Evolutionary conservation across 2,888 invertebrate species (phyloP).

Genomic region (Ennomos quercinarius): DNA sequence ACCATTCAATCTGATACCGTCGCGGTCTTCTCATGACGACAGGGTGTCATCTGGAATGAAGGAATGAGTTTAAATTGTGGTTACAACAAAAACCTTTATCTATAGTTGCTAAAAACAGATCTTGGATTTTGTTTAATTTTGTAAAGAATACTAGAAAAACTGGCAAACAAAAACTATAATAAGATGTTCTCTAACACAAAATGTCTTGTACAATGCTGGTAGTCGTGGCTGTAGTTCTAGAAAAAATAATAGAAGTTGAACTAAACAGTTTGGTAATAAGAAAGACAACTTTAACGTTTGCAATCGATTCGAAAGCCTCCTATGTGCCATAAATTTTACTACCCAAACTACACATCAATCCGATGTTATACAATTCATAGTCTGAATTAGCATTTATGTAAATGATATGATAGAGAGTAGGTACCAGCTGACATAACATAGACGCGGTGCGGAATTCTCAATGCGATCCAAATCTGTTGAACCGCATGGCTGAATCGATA

Average conservation of each 20-base stretch:
- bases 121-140: too few relatives aligned
- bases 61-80: not conserved
- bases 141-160: too few relatives aligned
- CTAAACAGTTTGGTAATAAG: too few relatives aligned
- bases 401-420: constrained; percentile 22
- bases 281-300: too few relatives aligned
- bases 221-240: too few relatives aligned
- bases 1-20: constrained; percentile 42
- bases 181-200: too few relatives aligned
- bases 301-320: not conserved
- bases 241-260: too few relatives aligned
- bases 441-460: constrained; percentile 7
- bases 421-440: constrained; percentile 26
- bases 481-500: constrained; percentile 43
- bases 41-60: constrained; percentile 49
- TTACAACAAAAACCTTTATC: too few relatives aligned
- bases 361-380: constrained; percentile 30
- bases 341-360: constrained; percentile 26
- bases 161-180: too few relatives aligned
- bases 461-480: constrained; percentile 43
- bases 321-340: constrained; percentile 24
- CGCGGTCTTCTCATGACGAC: constrained; percentile 31
- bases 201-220: too few relatives aligned
- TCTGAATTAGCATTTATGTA: constrained; percentile 32
- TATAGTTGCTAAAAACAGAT: too few relatives aligned